Base-by-base conservation (phyloP, 2,888 invertebrate species). In the Conomelus anceps region DNA sequence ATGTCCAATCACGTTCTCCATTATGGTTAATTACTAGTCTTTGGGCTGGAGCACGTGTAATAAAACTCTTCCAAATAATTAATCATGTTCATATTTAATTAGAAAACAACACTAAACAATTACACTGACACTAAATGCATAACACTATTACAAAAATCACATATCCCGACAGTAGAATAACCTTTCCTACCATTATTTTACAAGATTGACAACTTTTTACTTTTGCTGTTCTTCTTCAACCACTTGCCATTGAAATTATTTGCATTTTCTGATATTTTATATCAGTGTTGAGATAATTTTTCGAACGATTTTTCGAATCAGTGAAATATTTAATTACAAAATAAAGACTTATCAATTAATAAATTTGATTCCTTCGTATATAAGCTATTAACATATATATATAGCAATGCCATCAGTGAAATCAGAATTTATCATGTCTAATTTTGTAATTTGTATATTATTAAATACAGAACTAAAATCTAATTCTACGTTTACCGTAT, bases 1-100 rank as follows among this genome's bases (percentile, higher is more conserved):
- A 26, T 86, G 86, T 86, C 86, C 86, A 86, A 29, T 86, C 86
- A 86, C 86, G 86, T 86, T 29, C 86, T 22, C 7, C 86, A 22
- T 86, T 86, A 86, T 22, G 29, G 86, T 86, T 63, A 63, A 63
- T 63, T 63, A 63, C 63, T n/a, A 63, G 63, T n/a, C 63, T 63
- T 63, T 63, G 13, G 63, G n/a, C n/a, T 63, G 7, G n/a, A 63
- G 13, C 63, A 63, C 63, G 63, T 63, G 63, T n/a, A 63, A n/a
- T n/a, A 63, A 1, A 63, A 63, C 63, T 63, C 7, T 63, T 3
- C n/a, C n/a, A 63, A 63, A n/a, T 63, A 63, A 63, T 63, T 63
- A 20, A n/a, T 1, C 63, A 63, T 63, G 63, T 63, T 63, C 6
- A n/a, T 4, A 3, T 63, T 63, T 4, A 63, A 63, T 63, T n/a